Percentiles rank a stretch among this genome's conserved stretches.
Conservation (phyloP, 2,888 invertebrate species). For the Ormia ochracea region DNA sequence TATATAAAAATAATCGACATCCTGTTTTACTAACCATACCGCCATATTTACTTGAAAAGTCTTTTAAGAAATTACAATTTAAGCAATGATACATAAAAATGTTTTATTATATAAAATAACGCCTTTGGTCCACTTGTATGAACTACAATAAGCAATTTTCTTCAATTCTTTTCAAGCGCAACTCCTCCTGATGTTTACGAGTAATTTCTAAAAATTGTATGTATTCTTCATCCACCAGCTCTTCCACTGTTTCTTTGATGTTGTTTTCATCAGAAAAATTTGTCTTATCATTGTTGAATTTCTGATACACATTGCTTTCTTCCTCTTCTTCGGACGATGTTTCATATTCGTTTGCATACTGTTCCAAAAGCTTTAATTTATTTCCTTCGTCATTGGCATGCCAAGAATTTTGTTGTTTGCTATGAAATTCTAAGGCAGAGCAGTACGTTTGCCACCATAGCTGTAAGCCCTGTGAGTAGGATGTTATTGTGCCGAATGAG, state of each 20-base stretch:
- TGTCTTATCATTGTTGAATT: not conserved
- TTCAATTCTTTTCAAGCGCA: conserved; percentile 33
- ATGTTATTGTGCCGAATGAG: not conserved
- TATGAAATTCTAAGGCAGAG: conserved; percentile 48
- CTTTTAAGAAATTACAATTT: too few species aligned
- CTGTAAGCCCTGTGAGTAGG: conserved; percentile 43
- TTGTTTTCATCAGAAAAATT: not conserved
- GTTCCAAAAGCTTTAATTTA: conserved; percentile 1
- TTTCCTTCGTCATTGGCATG: not conserved
- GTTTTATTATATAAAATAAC: not conserved
- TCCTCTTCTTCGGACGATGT: conserved; percentile 55
- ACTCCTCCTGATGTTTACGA: conserved; percentile 44
- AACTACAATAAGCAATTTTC: conserved; percentile 7
- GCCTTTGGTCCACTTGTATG: not conserved
- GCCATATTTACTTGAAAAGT: too few species aligned
- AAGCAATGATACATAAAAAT: not conserved
- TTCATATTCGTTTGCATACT: conserved; percentile 54
- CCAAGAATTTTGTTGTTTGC: conserved; percentile 18
- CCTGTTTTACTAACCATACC: too few species aligned
- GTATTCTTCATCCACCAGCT: conserved; percentile 43
- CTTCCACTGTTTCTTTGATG: not conserved
- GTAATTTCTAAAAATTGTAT: conserved; percentile 54
- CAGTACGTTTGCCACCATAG: conserved; percentile 56
- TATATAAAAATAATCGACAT: too few species aligned
- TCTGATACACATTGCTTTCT: not conserved